A percentile compares a stretch with the other conserved stretches of the same genome.
Evolutionary conservation across 2,888 invertebrate genomes (phyloP).

Genomic region (Stenichneumon culpator): DNA sequence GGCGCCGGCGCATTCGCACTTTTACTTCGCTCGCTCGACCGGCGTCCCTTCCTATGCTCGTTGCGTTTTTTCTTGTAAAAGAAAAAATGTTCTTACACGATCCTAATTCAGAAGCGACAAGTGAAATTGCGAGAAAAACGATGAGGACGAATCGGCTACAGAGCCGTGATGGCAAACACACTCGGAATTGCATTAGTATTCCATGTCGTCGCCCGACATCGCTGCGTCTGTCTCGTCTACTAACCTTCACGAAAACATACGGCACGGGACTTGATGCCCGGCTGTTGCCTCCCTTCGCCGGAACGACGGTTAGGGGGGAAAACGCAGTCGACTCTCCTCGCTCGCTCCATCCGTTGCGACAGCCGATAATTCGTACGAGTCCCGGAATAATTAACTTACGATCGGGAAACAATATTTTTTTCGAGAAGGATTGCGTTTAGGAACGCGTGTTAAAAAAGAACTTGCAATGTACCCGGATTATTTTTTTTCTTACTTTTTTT

Average conservation of each 20-base stretch:
- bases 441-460: neutral
- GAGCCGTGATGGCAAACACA: constrained; percentile 26
- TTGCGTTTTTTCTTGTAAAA: constrained; percentile 14
- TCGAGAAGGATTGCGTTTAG: neutral
- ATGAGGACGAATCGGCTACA: constrained; percentile 3
- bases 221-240: constrained; percentile 77
- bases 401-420: neutral
- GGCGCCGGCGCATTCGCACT: constrained; percentile 79
- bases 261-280: constrained; percentile 61
- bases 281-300: constrained; percentile 45
- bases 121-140: constrained; percentile 11
- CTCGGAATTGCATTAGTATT: constrained; percentile 77
- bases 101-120: neutral
- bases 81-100: neutral
- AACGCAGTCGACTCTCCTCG: constrained; percentile 23
- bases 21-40: constrained; percentile 58
- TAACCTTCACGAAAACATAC: constrained; percentile 82
- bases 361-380: neutral
- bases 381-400: neutral
- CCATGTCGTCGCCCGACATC: constrained; percentile 78
- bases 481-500: constrained; percentile 9
- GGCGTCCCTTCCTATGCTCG: neutral
- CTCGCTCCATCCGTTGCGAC: neutral
- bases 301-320: constrained; percentile 15
- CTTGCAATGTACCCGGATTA: neutral